These are phyloP conservation scores for Hyperoplus immaculatus DNA, from an alignment of 2,797 vertebrate species.

Conservation along the genomic window DNA sequence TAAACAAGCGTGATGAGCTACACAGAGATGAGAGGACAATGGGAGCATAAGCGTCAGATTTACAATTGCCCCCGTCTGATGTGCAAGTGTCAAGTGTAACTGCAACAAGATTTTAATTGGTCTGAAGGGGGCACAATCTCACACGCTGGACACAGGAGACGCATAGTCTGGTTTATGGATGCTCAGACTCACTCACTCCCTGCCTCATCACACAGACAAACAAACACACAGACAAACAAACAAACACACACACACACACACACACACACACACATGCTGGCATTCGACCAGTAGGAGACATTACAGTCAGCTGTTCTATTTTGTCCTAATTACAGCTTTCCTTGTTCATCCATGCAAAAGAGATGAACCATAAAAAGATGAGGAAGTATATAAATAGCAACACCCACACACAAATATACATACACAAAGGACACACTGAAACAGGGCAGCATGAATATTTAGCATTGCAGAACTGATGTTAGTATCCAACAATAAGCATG, in stretches of 20 bases:
- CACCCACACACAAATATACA: constrained; percentile 4
- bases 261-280: neutral
- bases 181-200: constrained; percentile 19
- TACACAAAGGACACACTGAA: constrained; percentile 39
- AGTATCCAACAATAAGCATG: neutral
- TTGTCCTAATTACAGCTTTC: constrained; percentile 66
- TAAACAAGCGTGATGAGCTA: constrained; percentile 60
- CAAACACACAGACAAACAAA: neutral
- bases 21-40: constrained; percentile 48
- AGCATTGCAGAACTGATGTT: constrained; percentile 23
- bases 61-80: constrained; percentile 45
- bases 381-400: constrained; percentile 59
- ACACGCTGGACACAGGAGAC: constrained; percentile 52
- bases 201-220: neutral
- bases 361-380: constrained; percentile 43
- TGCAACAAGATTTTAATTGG: constrained; percentile 67
- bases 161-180: constrained; percentile 28
- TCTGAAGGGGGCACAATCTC: constrained; percentile 57
- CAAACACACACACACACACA: neutral
- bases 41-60: constrained; percentile 51
- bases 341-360: constrained; percentile 47
- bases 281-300: constrained; percentile 40
- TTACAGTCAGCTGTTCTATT: constrained; percentile 63
- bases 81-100: constrained; percentile 50
- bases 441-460: constrained; percentile 30